Conservation (phyloP, 2,113 vertebrate species). For the Sinocyclocheilus anshuiensis region DNA sequence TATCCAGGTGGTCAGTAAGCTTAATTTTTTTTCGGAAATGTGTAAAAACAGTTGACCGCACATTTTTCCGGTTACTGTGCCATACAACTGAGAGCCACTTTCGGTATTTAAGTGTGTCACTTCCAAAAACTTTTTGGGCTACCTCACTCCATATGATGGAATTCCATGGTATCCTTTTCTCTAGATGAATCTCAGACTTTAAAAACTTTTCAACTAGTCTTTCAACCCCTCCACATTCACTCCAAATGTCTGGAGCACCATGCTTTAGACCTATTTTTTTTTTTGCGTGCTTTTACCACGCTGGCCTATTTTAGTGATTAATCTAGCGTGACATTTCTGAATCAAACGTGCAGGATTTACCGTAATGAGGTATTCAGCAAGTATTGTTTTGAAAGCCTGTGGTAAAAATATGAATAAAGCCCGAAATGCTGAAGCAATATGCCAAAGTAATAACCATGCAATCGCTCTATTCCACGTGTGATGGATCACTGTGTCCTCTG, state of each 20-base stretch:
- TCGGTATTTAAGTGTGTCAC: background rate
- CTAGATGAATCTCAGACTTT: background rate
- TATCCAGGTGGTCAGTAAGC: background rate
- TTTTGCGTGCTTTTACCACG: background rate
- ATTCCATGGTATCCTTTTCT: background rate
- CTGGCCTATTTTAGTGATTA: background rate
- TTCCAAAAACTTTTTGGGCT: background rate
- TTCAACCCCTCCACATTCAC: background rate
- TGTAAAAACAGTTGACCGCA: background rate
- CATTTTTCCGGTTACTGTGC: slow-evolving; percentile 14
- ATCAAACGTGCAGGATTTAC: background rate
- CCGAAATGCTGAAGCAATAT: too few relatives aligned
- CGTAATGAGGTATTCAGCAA: too few relatives aligned
- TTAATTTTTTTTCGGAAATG: background rate
- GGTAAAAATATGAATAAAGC: too few relatives aligned
- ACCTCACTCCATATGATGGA: background rate
- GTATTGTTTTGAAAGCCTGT: too few relatives aligned
- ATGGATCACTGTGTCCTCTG: too few relatives aligned
- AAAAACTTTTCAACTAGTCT: background rate
- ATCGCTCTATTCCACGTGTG: too few relatives aligned
- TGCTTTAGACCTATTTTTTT: background rate
- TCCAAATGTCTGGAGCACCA: background rate
- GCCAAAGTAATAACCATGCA: too few relatives aligned
- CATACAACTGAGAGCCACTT: slow-evolving; percentile 6
- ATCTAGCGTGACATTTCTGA: background rate